Conservation (phyloP, 2,113 vertebrate genomes). For the Neogobius melanostomus region DNA sequence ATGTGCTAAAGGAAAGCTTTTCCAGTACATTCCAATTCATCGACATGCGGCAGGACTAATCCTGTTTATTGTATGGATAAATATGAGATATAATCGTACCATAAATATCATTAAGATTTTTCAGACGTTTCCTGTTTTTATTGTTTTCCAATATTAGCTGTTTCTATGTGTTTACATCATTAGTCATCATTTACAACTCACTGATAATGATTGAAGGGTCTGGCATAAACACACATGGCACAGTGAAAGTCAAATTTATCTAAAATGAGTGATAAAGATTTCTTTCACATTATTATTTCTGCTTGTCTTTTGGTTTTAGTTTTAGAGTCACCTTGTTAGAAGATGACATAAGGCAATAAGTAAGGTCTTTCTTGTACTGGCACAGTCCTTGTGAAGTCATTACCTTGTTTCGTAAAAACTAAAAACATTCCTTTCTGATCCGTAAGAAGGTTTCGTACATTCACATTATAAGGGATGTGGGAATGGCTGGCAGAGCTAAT, state of each 20-base stretch:
- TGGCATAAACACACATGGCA: constrained; percentile 18
- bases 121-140: neutral
- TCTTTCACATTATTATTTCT: neutral
- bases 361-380: constrained; percentile 11
- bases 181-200: constrained; percentile 12
- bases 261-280: neutral
- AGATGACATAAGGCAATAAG: constrained; percentile 6
- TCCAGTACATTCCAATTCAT: neutral
- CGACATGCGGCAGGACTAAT: neutral
- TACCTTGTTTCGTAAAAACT: constrained; percentile 1
- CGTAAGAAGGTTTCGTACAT: constrained; percentile 41
- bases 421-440: constrained; percentile 34
- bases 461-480: constrained; percentile 66
- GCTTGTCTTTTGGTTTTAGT: constrained; percentile 5
- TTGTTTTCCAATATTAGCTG: neutral
- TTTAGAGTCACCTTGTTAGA: constrained; percentile 1
- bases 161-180: neutral
- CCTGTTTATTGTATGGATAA: neutral
- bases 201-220: constrained; percentile 32
- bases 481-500: constrained; percentile 51
- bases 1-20: neutral
- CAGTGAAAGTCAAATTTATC: constrained; percentile 13
- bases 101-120: neutral
- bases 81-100: neutral
- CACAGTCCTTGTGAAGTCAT: constrained; percentile 12